Evolutionary conservation across 2,888 invertebrate genomes (phyloP), one percentile per base, ranked within the genome.

Genomic region (Trichopoda pennipes): DNA sequence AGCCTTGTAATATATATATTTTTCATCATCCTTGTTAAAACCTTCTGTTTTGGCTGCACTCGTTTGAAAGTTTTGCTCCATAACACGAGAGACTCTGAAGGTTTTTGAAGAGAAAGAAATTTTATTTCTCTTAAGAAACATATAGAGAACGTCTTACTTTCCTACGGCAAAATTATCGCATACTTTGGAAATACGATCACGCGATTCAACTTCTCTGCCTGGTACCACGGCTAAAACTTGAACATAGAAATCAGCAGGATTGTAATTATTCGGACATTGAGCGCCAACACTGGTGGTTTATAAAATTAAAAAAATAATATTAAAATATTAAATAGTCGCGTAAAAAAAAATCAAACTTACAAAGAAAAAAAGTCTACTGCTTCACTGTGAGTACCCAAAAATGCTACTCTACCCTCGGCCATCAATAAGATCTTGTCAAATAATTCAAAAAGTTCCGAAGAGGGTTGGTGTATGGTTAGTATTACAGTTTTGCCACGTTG

Each of bases 391-490:
- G 95, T 94, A 2, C 98, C 98, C 84, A 97, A 92, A 89, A 96
- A 97, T 0, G 97, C 98, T 0, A 96, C 95, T 84, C 97, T 92
- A 1, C 99, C 99, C 88, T 98, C 98, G 0, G 98, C 96, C 94
- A 99, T 95, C 79, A 98, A 93, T 12, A 97, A 92, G 66, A 97
- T 93, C 88, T 95, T 96, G 91, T 98, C 97, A 88, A 99, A 98
- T 92, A 98, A 94, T 21, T 95, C 94, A 89, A 96, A 98, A 28
- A 97, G 91, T 90, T 98, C 97, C 0, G 97, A 98, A 0, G 97
- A 97, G 0, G 99, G 99, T 91, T 99, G 99, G 92, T 99, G 99
- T 84, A 99, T 97, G 0, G 98, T 98, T 87, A 96, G 95, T 28
- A 98, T 93, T 70, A 98, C 95, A 0, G 98, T 98, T 92, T 97